phyloP scores from a whole-genome alignment of 1,140 invertebrate species.

The Goniozus legneri region DNA sequence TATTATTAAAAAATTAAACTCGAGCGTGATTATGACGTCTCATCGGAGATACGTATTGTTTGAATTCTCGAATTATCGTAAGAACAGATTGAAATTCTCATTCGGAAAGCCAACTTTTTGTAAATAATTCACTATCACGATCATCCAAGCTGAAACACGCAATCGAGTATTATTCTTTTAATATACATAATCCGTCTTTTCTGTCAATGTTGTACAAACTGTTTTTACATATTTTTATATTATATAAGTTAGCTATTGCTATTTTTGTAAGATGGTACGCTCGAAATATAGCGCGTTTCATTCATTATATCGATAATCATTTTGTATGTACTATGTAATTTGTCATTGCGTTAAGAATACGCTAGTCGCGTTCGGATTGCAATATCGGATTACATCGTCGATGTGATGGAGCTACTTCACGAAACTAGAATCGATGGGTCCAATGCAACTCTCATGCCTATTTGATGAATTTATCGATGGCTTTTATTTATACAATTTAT shows the following conservation, averaged over 20 bases:
- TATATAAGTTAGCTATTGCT: conserved; percentile 25
- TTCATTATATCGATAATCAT: conserved; percentile 32
- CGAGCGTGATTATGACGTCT: conserved; percentile 10
- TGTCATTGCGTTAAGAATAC: conserved; percentile 26
- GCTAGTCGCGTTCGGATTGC: conserved; percentile 16
- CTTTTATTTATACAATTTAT: neutral
- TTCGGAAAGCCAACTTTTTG: conserved; percentile 18
- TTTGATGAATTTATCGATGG: conserved; percentile 8
- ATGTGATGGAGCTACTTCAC: conserved; percentile 31
- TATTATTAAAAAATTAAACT: conserved; percentile 17
- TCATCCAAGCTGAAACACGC: too few species aligned
- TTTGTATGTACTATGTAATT: conserved; percentile 25
- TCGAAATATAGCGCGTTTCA: conserved; percentile 38
- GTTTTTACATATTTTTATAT: conserved; percentile 49
- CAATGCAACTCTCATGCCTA: conserved; percentile 17
- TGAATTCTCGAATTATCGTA: neutral
- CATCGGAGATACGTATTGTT: conserved; percentile 10
- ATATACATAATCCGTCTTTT: conserved; percentile 44
- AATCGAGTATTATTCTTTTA: too few species aligned
- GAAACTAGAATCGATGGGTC: conserved; percentile 7
- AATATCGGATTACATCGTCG: conserved; percentile 28
- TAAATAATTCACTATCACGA: conserved; percentile 51
- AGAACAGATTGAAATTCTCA: neutral
- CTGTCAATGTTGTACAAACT: conserved; percentile 54
- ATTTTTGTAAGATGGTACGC: conserved; percentile 32